Conservation (phyloP, 2,888 invertebrate species). For the Cheilosia vernalis region DNA sequence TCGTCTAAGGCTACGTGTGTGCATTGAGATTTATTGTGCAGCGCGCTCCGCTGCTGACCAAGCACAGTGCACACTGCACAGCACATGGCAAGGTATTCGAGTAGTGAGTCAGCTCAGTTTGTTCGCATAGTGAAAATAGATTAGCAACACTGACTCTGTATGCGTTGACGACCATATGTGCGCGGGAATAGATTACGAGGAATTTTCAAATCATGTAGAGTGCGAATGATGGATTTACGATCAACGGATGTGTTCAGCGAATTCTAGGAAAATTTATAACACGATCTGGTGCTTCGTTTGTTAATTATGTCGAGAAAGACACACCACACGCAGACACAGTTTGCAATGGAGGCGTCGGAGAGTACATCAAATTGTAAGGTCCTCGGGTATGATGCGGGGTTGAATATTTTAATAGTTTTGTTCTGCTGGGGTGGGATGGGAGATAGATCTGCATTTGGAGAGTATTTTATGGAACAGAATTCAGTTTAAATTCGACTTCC, state of each 20-base stretch:
- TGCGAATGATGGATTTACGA: constrained; percentile 57
- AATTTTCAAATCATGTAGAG: constrained; percentile 17
- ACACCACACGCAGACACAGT: not conserved
- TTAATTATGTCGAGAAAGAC: not conserved
- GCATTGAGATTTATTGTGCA: constrained; percentile 40
- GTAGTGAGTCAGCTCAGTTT: constrained; percentile 40
- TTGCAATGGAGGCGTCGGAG: too few species aligned
- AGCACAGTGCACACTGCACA: not conserved
- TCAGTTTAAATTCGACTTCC: too few species aligned
- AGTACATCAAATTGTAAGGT: too few species aligned
- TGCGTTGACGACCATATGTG: not conserved
- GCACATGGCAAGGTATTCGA: constrained; percentile 2
- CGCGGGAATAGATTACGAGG: not conserved
- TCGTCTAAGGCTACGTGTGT: constrained; percentile 10
- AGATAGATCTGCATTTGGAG: too few species aligned
- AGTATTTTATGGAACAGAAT: too few species aligned
- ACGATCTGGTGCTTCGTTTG: not conserved
- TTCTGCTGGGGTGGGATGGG: too few species aligned
- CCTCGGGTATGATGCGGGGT: too few species aligned
- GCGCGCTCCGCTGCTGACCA: constrained; percentile 26
- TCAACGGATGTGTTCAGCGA: constrained; percentile 30
- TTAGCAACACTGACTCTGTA: not conserved
- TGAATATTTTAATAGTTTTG: too few species aligned
- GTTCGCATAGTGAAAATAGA: constrained; percentile 29
- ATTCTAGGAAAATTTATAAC: constrained; percentile 17